These are phyloP conservation scores for Chelon auratus DNA, from an alignment of 2,797 vertebrate species.

Conservation along the genomic window DNA sequence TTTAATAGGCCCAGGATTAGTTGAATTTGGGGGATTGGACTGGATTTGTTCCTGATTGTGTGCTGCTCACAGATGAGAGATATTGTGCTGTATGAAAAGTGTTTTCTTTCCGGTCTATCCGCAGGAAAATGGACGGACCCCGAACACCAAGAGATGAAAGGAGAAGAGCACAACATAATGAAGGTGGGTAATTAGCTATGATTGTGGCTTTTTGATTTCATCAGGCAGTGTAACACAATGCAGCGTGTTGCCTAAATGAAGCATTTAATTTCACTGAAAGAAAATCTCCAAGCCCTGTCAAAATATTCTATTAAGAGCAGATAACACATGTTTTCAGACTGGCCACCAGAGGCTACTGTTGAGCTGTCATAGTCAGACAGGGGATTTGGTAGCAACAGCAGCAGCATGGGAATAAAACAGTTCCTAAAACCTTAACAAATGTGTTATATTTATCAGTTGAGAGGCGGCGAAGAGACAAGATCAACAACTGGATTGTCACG, in stretches of 20 bases:
- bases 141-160: conserved; percentile 91
- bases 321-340: not conserved
- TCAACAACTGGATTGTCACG: conserved; percentile 96
- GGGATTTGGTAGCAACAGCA: not conserved
- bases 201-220: conserved; percentile 63
- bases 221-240: conserved; percentile 51
- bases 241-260: conserved; percentile 35
- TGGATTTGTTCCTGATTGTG: conserved; percentile 59
- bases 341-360: conserved; percentile 75
- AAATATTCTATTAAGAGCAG: conserved; percentile 33
- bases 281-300: conserved; percentile 44
- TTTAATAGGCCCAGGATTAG: conserved; percentile 61
- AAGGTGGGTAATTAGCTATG: conserved; percentile 84
- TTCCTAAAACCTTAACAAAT: not conserved
- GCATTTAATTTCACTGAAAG: conserved; percentile 33
- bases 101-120: conserved; percentile 59
- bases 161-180: conserved; percentile 94
- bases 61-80: conserved; percentile 53
- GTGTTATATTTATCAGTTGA: conserved; percentile 82
- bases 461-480: conserved; percentile 93
- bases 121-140: conserved; percentile 91
- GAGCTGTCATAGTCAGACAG: conserved; percentile 46
- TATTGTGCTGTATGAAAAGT: conserved; percentile 56
- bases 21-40: conserved; percentile 49
- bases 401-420: not conserved